A percentile compares a stretch with the other conserved stretches of the same genome.
Evolutionary conservation across 2,113 vertebrate genomes (phyloP).

Genomic region (Hyperoodon ampullatus): DNA sequence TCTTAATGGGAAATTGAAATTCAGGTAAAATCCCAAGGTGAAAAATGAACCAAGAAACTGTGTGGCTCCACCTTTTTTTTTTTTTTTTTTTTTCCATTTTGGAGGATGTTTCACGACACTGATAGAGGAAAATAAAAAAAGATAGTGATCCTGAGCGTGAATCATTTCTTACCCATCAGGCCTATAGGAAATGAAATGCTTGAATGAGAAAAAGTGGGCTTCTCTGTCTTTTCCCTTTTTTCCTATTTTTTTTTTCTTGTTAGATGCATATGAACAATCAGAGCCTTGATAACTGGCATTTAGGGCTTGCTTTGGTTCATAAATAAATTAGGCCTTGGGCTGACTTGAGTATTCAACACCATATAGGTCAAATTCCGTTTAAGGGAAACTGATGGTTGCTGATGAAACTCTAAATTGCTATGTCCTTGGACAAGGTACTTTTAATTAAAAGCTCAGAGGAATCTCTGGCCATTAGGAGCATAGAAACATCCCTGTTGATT

Average conservation of each 20-base stretch:
- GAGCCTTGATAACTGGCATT: constrained; percentile 44
- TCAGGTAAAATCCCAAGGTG: constrained; percentile 79
- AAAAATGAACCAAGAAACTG: constrained; percentile 72
- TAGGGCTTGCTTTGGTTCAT: constrained; percentile 47
- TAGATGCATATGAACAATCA: constrained; percentile 52
- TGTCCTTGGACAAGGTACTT: constrained; percentile 46
- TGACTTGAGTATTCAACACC: constrained; percentile 57
- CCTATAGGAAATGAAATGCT: constrained; percentile 72
- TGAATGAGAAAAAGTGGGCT: constrained; percentile 63
- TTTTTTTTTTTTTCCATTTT: constrained; percentile 48
- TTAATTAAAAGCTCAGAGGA: constrained; percentile 71
- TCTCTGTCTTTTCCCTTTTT: background rate
- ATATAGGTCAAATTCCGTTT: constrained; percentile 52
- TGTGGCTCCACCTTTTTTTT: constrained; percentile 14
- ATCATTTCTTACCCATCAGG: constrained; percentile 62
- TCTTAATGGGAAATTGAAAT: constrained; percentile 80
- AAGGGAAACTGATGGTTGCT: constrained; percentile 53
- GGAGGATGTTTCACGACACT: constrained; percentile 64
- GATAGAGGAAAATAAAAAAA: constrained; percentile 56
- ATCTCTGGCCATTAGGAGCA: background rate
- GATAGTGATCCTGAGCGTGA: constrained; percentile 55
- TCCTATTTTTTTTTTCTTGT: background rate
- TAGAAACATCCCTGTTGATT: background rate
- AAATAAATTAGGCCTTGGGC: constrained; percentile 65
- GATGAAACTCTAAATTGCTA: constrained; percentile 58